Percentiles rank a stretch among this genome's conserved stretches.
phyloP scores from a whole-genome alignment of 2,113 vertebrate species.

The Oophaga pumilio region DNA sequence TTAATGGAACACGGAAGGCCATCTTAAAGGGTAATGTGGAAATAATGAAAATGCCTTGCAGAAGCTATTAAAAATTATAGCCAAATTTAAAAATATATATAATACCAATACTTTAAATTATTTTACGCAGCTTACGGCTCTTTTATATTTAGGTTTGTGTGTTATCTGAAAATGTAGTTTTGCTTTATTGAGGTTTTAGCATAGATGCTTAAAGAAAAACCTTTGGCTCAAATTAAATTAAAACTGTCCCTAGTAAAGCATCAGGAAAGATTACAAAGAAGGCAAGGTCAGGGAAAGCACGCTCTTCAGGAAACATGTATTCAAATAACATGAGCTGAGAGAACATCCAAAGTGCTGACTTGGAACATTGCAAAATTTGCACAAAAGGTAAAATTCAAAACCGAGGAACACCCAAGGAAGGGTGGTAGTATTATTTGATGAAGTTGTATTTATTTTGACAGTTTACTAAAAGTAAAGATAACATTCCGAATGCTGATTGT shows the following conservation, averaged over 20 bases:
- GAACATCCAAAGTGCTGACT: slow-evolving; percentile 46
- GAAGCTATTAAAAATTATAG: neutral
- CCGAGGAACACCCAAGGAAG: slow-evolving; percentile 50
- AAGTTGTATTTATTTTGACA: slow-evolving; percentile 52
- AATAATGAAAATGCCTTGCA: neutral
- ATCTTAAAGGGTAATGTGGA: slow-evolving; percentile 15
- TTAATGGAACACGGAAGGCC: slow-evolving; percentile 36
- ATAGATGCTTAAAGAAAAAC: neutral
- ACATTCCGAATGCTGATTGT: slow-evolving; percentile 19
- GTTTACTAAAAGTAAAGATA: slow-evolving; percentile 40
- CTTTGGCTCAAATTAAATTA: neutral
- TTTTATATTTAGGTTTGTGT: neutral
- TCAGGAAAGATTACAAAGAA: slow-evolving; percentile 46
- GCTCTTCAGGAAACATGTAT: slow-evolving; percentile 42
- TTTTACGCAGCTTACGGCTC: neutral
- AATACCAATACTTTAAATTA: neutral
- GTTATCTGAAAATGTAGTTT: neutral
- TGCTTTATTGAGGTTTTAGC: neutral
- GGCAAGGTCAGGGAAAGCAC: slow-evolving; percentile 25
- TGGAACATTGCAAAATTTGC: slow-evolving; percentile 3
- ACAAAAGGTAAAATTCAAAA: slow-evolving; percentile 39
- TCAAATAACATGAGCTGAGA: slow-evolving; percentile 22
- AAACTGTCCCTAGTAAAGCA: slow-evolving; percentile 14
- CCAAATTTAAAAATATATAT: neutral
- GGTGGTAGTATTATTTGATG: slow-evolving; percentile 21